These are phyloP conservation scores for Pyrgilauda ruficollis DNA, from an alignment of 2,113 vertebrate species.

Conservation along the genomic window DNA sequence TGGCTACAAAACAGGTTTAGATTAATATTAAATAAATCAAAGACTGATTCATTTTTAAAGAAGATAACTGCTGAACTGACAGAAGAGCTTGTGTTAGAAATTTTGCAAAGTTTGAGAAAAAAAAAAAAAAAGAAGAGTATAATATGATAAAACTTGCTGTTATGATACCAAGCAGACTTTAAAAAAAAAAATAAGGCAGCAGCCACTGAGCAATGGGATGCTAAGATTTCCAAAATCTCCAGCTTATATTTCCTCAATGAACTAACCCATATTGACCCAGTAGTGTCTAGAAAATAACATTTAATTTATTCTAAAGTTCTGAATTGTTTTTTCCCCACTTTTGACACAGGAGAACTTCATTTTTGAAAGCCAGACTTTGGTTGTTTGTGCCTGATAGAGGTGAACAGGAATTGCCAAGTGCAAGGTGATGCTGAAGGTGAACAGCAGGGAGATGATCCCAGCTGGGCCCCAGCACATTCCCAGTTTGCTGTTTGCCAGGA, in stretches of 20 bases:
- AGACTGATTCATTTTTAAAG: neutral
- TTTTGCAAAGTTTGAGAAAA: neutral
- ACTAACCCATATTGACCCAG: neutral
- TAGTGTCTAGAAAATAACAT: neutral
- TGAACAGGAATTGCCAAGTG: neutral
- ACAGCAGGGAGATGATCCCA: neutral
- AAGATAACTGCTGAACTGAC: neutral
- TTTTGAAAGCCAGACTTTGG: neutral
- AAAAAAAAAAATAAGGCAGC: neutral
- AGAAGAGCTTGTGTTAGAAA: neutral
- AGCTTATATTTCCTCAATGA: neutral
- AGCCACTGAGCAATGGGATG: neutral
- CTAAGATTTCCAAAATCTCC: neutral
- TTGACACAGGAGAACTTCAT: neutral
- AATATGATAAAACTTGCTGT: neutral
- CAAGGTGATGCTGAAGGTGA: neutral
- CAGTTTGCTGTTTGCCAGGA: neutral
- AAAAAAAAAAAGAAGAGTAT: neutral
- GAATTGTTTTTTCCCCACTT: neutral
- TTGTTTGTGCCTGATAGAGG: neutral
- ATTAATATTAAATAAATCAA: slow-evolving; percentile 1
- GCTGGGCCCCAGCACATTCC: accelerated
- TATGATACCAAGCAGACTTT: neutral
- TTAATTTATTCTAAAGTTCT: neutral
- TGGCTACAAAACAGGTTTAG: neutral